Conservation (phyloP, 2,888 invertebrate species). For the Cacoxenus indagator region DNA sequence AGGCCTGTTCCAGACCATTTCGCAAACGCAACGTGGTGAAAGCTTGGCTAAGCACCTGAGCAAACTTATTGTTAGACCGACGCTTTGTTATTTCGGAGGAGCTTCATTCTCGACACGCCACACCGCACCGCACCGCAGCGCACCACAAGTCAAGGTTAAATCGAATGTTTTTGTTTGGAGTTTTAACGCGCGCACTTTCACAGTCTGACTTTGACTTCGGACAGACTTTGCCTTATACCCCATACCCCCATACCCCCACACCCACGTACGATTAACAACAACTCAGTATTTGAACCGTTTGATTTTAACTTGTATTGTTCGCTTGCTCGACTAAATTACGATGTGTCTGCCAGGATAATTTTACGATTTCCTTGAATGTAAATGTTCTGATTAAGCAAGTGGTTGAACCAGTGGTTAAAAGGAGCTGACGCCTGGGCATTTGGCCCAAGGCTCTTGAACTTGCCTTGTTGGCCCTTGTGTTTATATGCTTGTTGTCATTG, state of each 20-base stretch:
- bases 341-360: conserved; percentile 70
- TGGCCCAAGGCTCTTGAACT: neutral
- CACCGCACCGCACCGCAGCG: conserved; percentile 22
- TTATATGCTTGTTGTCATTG: neutral
- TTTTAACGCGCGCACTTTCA: neutral
- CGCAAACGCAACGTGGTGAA: conserved; percentile 44
- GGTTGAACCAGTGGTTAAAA: no score
- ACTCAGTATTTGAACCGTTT: no score
- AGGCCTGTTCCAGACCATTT: no score
- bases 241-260: no score
- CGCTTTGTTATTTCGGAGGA: conserved; percentile 59
- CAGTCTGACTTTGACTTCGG: conserved; percentile 9
- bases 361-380: conserved; percentile 69
- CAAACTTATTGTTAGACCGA: conserved; percentile 67
- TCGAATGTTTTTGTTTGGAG: conserved; percentile 29
- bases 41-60: conserved; percentile 68
- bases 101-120: conserved; percentile 26
- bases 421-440: neutral
- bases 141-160: conserved; percentile 65
- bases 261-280: no score
- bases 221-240: no score
- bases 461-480: no score
- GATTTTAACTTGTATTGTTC: conserved; percentile 20
- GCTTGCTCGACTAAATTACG: conserved; percentile 58
- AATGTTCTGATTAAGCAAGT: conserved; percentile 25